phyloP scores from a whole-genome alignment of 2,888 invertebrate species.

The Tipula helvola region DNA sequence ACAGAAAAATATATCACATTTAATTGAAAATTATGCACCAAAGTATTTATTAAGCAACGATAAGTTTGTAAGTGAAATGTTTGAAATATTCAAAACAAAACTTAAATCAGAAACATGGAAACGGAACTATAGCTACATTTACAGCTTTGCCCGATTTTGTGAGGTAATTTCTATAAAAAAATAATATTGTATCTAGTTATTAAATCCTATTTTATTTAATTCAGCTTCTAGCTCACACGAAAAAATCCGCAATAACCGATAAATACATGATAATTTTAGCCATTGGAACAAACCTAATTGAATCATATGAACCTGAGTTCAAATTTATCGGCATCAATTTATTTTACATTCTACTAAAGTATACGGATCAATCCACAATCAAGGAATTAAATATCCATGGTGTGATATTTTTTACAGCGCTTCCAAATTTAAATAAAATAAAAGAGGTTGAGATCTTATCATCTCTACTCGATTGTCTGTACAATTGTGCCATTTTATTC shows the following conservation, averaged over 20 bases:
- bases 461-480: not conserved
- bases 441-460: not conserved
- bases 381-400: not conserved
- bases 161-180: not conserved
- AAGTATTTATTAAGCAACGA: not conserved
- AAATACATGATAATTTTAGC: not conserved
- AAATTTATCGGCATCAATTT: not conserved
- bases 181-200: not conserved
- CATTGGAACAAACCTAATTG: not conserved
- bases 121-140: not conserved
- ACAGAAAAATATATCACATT: not conserved
- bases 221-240: not conserved
- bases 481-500: not conserved
- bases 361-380: not conserved
- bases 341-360: not conserved
- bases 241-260: not conserved
- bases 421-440: slow-evolving; percentile 5
- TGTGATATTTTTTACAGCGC: not conserved
- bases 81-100: not conserved
- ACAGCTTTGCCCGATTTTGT: not conserved
- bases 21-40: not conserved
- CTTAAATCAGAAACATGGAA: not conserved
- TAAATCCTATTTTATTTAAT: not conserved
- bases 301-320: not conserved
- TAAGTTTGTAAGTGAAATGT: not conserved